Conservation (phyloP, 2,797 vertebrate species). For the Pseudotriccus pelzelni region DNA sequence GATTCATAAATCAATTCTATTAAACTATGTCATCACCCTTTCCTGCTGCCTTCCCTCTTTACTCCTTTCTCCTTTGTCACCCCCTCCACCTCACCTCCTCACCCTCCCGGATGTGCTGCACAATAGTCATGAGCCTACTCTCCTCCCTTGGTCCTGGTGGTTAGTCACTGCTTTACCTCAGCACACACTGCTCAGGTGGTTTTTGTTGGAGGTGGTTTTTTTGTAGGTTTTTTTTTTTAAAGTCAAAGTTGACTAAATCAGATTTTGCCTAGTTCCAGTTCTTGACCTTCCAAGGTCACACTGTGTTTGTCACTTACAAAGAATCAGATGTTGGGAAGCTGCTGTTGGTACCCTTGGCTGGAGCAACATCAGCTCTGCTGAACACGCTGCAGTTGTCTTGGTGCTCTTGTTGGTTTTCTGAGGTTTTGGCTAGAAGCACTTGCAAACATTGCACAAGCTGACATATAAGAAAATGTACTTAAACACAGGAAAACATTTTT, state of each 20-base stretch:
- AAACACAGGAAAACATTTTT: neutral
- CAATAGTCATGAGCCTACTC: neutral
- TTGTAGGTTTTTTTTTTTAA: neutral
- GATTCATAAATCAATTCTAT: slow-evolving; percentile 54
- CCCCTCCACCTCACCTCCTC: neutral
- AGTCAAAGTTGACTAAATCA: neutral
- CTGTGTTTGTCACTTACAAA: neutral
- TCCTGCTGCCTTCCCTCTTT: slow-evolving; percentile 20
- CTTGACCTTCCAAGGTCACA: slow-evolving; percentile 6
- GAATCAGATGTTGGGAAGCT: neutral
- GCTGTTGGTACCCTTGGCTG: neutral
- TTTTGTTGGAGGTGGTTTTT: neutral
- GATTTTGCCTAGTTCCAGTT: neutral
- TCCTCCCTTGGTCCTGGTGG: neutral
- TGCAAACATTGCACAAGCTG: neutral
- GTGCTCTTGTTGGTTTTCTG: neutral
- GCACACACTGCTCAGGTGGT: neutral
- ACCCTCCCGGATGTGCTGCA: neutral
- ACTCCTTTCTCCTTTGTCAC: neutral
- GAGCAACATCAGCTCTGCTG: neutral
- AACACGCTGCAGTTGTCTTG: neutral
- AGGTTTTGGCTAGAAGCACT: neutral
- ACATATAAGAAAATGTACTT: neutral
- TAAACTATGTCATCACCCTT: slow-evolving; percentile 43
- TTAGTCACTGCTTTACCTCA: slow-evolving; percentile 34